phyloP scores from a whole-genome alignment of 2,797 vertebrate genomes.

The Pseudochaenichthys georgianus region DNA sequence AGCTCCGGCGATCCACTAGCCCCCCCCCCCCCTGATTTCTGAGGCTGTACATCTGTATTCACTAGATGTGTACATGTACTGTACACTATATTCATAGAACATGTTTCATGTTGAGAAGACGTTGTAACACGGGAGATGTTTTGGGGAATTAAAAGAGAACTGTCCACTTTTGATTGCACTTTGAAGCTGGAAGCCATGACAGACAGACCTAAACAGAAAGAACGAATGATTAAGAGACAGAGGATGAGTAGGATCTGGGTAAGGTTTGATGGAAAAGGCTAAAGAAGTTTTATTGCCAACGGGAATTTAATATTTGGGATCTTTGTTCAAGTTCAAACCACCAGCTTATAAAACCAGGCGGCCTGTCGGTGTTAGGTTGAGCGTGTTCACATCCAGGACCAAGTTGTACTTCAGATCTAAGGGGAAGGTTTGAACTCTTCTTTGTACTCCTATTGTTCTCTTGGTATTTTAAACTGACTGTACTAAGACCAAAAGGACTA shows the following conservation, averaged over 20 bases:
- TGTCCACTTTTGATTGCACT: slow-evolving; percentile 38
- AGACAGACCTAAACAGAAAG: not conserved
- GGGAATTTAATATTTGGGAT: slow-evolving; percentile 55
- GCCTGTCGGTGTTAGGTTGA: slow-evolving; percentile 44
- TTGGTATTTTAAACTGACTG: slow-evolving; percentile 60
- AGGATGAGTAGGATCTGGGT: slow-evolving; percentile 31
- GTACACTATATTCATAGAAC: slow-evolving; percentile 3
- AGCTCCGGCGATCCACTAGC: too few species aligned
- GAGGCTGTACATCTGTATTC: not conserved
- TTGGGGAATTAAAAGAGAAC: slow-evolving; percentile 1
- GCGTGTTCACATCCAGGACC: slow-evolving; percentile 49
- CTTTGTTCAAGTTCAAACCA: slow-evolving; percentile 39
- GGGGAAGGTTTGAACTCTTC: slow-evolving; percentile 49
- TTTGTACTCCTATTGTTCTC: slow-evolving; percentile 68
- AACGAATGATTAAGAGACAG: slow-evolving; percentile 24
- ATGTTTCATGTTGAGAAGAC: not conserved
- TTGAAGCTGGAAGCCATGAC: slow-evolving; percentile 63
- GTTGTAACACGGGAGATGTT: slow-evolving; percentile 6
- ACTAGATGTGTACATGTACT: slow-evolving; percentile 75
- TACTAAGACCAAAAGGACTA: slow-evolving; percentile 61
- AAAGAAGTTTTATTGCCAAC: slow-evolving; percentile 60
- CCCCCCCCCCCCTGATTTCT: too few species aligned
- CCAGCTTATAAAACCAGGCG: slow-evolving; percentile 51
- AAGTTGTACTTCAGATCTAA: slow-evolving; percentile 59
- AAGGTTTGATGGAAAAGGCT: slow-evolving; percentile 18